Percentiles rank a stretch among this genome's conserved stretches.
Conservation (phyloP, 2,888 invertebrate species). For the Lampropteryx suffumata region DNA sequence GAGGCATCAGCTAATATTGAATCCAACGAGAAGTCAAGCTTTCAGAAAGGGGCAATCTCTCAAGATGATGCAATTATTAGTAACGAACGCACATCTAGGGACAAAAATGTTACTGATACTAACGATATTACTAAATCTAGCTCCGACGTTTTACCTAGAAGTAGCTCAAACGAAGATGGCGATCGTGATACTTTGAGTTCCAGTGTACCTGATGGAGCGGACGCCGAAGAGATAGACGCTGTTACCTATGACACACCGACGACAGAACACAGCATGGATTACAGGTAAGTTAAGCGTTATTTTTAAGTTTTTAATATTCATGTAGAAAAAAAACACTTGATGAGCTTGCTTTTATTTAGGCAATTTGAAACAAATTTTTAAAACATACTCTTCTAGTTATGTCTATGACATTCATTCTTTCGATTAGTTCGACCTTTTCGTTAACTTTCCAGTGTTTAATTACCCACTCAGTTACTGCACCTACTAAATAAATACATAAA, state of each 20-base stretch:
- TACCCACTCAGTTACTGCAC: too few relatives aligned
- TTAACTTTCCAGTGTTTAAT: too few relatives aligned
- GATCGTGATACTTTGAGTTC: not conserved
- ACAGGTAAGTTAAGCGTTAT: not conserved
- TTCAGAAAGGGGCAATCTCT: not conserved
- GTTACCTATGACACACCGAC: not conserved
- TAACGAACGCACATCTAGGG: not conserved
- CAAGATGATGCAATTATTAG: not conserved
- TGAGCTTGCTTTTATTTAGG: too few relatives aligned
- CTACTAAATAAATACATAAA: too few relatives aligned
- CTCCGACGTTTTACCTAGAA: not conserved
- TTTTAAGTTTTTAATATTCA: too few relatives aligned
- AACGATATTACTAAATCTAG: not conserved
- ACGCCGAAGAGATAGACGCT: not conserved
- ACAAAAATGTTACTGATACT: not conserved
- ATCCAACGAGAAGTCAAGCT: not conserved
- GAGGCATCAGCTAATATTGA: not conserved
- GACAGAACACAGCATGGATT: not conserved
- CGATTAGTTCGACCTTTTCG: too few relatives aligned
- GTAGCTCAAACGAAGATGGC: not conserved
- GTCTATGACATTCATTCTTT: too few relatives aligned
- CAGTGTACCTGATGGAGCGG: not conserved
- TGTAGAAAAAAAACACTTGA: too few relatives aligned
- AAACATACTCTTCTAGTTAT: too few relatives aligned
- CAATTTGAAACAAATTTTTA: too few relatives aligned